phyloP scores from a whole-genome alignment of 2,113 vertebrate genomes.

The Trachemys scripta region DNA sequence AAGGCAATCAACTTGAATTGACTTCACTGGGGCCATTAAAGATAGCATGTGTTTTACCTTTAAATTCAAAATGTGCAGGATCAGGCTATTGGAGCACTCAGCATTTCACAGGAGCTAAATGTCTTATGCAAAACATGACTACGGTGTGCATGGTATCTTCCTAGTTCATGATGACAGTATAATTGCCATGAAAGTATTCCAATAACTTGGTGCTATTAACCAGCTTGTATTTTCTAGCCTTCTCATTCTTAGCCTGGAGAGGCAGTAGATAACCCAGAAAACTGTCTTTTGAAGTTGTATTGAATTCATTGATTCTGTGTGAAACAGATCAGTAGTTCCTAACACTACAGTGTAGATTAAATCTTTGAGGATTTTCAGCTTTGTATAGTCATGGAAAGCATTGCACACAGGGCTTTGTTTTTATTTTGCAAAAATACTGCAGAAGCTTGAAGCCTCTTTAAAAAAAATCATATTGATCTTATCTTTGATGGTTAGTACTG shows the following conservation, averaged over 20 bases:
- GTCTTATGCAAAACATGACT: neutral
- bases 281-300: constrained; percentile 58
- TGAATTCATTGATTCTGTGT: constrained; percentile 58
- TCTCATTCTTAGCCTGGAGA: constrained; percentile 47
- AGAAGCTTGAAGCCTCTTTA: neutral
- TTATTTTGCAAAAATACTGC: neutral
- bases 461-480: neutral
- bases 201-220: neutral
- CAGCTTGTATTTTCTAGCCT: constrained; percentile 50
- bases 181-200: neutral
- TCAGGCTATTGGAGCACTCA: neutral
- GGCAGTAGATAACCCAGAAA: constrained; percentile 52
- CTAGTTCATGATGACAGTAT: neutral
- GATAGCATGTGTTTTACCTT: neutral
- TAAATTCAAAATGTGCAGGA: neutral
- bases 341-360: constrained; percentile 32
- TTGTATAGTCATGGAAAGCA: neutral
- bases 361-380: constrained; percentile 46
- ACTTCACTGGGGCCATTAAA: neutral
- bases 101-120: neutral
- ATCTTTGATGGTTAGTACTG: constrained; percentile 34
- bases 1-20: neutral
- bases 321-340: constrained; percentile 38
- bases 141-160: neutral
- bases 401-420: constrained; percentile 15